phyloP scores from a whole-genome alignment of 2,797 vertebrate genomes.

The Cheirogaleus major region DNA sequence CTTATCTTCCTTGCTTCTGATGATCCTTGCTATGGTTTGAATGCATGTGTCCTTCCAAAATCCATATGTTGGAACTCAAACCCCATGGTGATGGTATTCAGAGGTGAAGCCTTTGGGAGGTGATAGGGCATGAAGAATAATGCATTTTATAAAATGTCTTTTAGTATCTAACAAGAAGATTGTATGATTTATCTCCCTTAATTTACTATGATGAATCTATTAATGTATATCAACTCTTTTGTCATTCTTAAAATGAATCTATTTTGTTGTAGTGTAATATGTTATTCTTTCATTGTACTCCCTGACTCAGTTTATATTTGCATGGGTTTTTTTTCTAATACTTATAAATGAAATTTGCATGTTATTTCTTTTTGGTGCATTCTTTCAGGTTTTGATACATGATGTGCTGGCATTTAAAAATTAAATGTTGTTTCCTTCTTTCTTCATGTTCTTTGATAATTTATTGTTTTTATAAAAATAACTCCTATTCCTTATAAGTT shows the following conservation, averaged over 20 bases:
- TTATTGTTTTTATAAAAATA: constrained; percentile 32
- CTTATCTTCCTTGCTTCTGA: background rate
- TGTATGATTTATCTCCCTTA: background rate
- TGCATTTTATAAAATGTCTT: background rate
- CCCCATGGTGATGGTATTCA: background rate
- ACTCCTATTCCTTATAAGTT: background rate
- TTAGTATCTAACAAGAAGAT: background rate
- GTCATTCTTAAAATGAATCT: background rate
- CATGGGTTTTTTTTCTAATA: background rate
- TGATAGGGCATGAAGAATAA: background rate
- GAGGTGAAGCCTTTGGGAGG: background rate
- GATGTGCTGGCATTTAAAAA: background rate
- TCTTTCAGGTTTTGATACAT: background rate
- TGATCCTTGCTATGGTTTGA: background rate
- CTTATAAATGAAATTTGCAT: background rate
- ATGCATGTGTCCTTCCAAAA: background rate
- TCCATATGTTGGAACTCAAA: background rate
- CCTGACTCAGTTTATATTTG: background rate
- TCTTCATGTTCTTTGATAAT: background rate
- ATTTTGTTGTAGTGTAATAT: background rate
- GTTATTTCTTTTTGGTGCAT: background rate
- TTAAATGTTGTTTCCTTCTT: background rate
- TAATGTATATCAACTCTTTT: background rate
- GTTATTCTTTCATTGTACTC: background rate
- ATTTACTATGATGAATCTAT: background rate